phyloP scores from a whole-genome alignment of 1,140 invertebrate genomes.

The Plutomurus gul region DNA sequence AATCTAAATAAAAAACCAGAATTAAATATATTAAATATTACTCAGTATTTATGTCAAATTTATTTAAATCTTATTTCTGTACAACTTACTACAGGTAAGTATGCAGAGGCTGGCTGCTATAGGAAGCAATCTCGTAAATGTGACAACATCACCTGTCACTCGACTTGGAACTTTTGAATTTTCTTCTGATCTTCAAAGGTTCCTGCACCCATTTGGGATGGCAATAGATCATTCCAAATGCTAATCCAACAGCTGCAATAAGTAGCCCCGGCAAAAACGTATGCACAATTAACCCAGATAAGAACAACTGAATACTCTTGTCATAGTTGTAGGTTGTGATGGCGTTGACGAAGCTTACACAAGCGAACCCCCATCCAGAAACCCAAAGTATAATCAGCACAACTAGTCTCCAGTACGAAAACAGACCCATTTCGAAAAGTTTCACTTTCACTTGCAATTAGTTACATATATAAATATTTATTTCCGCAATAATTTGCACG shows the following conservation, averaged over 20 bases:
- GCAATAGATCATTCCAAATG: constrained; percentile 18
- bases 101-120: no score
- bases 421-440: not conserved
- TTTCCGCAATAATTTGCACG: not conserved
- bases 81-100: no score
- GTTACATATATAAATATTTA: not conserved
- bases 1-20: no score
- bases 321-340: constrained; percentile 35
- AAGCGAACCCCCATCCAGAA: constrained; percentile 35
- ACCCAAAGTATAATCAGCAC: constrained; percentile 25
- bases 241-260: constrained; percentile 16
- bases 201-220: constrained; percentile 21
- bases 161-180: not conserved
- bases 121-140: no score
- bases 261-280: constrained; percentile 13
- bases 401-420: constrained; percentile 28
- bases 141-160: no score
- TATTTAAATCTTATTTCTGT: no score
- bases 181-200: not conserved
- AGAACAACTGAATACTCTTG: constrained; percentile 21
- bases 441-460: not conserved
- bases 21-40: no score
- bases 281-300: not conserved
- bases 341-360: not conserved
- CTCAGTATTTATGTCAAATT: no score